Percentiles rank a stretch among this genome's conserved stretches.
Conservation (phyloP, 2,888 invertebrate species). For the Clostera curtula region DNA sequence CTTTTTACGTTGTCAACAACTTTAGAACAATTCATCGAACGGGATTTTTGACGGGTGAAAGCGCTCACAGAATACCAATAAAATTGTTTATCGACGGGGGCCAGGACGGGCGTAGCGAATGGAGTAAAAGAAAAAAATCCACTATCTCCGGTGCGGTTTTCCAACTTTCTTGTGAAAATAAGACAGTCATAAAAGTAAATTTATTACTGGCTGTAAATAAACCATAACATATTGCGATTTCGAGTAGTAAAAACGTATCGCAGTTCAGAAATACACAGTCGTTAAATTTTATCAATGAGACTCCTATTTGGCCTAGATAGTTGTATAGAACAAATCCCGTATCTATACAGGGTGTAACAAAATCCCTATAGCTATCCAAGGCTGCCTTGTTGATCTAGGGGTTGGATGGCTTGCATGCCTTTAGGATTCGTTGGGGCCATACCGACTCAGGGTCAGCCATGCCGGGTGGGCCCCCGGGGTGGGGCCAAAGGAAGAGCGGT, state of each 20-base stretch:
- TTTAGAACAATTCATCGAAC: slow-evolving; percentile 11
- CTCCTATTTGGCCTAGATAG: too few relatives aligned
- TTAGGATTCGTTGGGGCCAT: too few relatives aligned
- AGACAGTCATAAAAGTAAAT: slow-evolving; percentile 64
- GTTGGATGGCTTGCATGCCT: too few relatives aligned
- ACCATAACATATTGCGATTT: slow-evolving; percentile 58
- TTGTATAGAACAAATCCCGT: too few relatives aligned
- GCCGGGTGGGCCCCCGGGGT: too few relatives aligned
- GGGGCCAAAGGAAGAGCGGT: too few relatives aligned
- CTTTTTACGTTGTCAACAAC: too few relatives aligned
- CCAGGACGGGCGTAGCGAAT: slow-evolving; percentile 34
- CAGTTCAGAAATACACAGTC: slow-evolving; percentile 30
- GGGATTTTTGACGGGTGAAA: slow-evolving; percentile 18
- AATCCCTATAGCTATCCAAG: too few relatives aligned
- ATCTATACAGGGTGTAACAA: too few relatives aligned
- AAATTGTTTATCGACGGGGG: slow-evolving; percentile 52
- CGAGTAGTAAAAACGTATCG: slow-evolving; percentile 47
- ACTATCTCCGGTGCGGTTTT: slow-evolving; percentile 24
- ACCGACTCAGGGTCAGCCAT: too few relatives aligned
- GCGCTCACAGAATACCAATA: slow-evolving; percentile 40
- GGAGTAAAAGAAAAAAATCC: slow-evolving; percentile 44
- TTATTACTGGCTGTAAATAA: slow-evolving; percentile 64
- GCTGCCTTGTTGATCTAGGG: too few relatives aligned
- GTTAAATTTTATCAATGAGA: slow-evolving; percentile 36
- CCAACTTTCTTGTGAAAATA: slow-evolving; percentile 52